A percentile compares a stretch with the other conserved stretches of the same genome.
phyloP scores from a whole-genome alignment of 2,797 vertebrate genomes.

The Macropus fuliginosus region DNA sequence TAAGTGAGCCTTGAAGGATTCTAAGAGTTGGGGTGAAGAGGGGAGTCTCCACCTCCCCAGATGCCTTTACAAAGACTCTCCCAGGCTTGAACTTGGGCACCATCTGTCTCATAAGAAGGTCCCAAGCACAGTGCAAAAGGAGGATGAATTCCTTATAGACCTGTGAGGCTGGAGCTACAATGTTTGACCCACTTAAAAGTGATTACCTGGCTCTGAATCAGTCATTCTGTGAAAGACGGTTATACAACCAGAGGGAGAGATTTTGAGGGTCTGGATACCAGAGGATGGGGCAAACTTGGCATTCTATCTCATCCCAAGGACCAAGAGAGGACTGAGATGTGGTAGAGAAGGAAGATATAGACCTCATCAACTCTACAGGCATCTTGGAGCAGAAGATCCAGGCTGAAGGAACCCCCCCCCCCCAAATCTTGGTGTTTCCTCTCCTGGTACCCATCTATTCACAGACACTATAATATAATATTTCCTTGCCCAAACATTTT shows the following conservation, averaged over 20 bases:
- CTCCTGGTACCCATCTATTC: no score
- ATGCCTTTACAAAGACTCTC: background rate
- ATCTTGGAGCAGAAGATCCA: no score
- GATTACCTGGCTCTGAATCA: background rate
- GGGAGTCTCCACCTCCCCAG: background rate
- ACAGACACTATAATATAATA: background rate
- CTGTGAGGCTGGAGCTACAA: background rate
- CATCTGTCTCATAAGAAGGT: no score
- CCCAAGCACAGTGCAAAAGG: background rate
- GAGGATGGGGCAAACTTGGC: background rate
- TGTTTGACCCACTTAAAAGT: background rate
- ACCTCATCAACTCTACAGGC: no score
- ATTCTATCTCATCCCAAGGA: background rate
- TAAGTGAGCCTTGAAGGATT: background rate
- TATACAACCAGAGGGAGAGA: background rate
- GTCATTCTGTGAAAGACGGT: background rate
- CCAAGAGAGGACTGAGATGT: background rate
- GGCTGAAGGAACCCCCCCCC: background rate
- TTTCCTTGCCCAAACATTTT: background rate
- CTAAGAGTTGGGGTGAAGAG: background rate
- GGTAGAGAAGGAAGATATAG: background rate
- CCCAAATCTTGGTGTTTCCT: background rate
- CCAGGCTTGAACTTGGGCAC: background rate
- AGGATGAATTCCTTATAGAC: background rate
- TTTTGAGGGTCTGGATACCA: background rate